Conservation (phyloP, 2,113 vertebrate genomes). For the Eulemur macaco region DNA sequence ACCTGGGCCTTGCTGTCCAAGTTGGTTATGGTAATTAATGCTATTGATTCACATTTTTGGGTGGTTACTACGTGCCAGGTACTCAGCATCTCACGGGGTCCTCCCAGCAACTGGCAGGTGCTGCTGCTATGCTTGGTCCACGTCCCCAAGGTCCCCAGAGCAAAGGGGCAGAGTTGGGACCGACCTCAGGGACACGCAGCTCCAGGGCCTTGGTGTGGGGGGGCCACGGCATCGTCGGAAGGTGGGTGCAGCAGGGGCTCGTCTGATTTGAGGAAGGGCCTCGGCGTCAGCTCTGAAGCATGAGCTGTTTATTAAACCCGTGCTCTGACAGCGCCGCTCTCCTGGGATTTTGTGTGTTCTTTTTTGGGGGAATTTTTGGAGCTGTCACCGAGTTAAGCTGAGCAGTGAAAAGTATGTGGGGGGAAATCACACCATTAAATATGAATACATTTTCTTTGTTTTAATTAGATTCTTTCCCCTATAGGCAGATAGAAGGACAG, state of each 20-base stretch:
- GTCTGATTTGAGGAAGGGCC: too few species aligned
- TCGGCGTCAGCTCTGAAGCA: background rate
- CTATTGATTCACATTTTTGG: background rate
- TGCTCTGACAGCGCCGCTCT: background rate
- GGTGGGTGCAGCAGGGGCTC: background rate
- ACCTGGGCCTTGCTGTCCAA: background rate
- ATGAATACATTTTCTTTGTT: slow-evolving; percentile 76
- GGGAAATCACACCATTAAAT: slow-evolving; percentile 53
- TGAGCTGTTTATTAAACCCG: background rate
- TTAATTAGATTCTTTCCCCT: slow-evolving; percentile 77
- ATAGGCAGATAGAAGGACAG: slow-evolving; percentile 79
- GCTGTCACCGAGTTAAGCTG: background rate
- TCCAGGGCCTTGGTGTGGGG: background rate
- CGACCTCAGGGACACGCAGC: accelerated
- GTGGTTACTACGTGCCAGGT: too few species aligned
- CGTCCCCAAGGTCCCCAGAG: accelerated
- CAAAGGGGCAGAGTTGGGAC: background rate
- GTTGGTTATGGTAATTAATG: background rate
- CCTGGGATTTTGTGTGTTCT: background rate
- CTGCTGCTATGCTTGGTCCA: accelerated
- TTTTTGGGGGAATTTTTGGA: background rate
- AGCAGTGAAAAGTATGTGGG: slow-evolving; percentile 41
- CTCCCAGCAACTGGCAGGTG: too few species aligned
- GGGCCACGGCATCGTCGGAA: background rate
- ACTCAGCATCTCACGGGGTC: too few species aligned